Evolutionary conservation across 2,113 vertebrate species (phyloP), one percentile per base, ranked within the genome.

Genomic region (Orcinus orca): DNA sequence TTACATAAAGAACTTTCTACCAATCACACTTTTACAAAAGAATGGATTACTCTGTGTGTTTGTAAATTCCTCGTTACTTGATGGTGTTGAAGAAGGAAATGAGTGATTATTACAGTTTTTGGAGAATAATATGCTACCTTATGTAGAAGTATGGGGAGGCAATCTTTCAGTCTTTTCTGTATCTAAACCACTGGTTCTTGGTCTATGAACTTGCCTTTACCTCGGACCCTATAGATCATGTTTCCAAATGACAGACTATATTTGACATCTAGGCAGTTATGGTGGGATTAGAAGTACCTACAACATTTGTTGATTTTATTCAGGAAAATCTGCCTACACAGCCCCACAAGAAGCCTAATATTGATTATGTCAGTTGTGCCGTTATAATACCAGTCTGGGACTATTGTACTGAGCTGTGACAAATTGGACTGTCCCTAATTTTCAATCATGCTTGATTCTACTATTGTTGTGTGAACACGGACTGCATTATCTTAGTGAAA

Each of bases 361-460:
- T 79, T 97, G 77, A 93, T 96, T 97, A 73, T 82, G 41, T 93
- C 81, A 90, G 31, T 74, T 29, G 7, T 60, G 71, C 55, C 83
- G 50, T 89, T 86, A 91, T 41, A 96, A 68, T 76, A 62, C 41
- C 36, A 79, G 77, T 33, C 44, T 82, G 90, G 20, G 65, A 91
- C n/a, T 60, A 91, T 81, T 65, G 63, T 83, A 65, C 60, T 85
- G 77, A 93, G 31, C 62, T 36, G 47, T 58, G 62, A 87, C 85
- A 94, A 97, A 95, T 83, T 86, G 91, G 20, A 92, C 55, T 74
- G 77, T 82, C 85, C 77, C 0, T 93, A 85, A 93, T 97, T 97
- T 94, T 84, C 95, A 89, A 18, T 94, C 89, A 94, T 17, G 36
- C 33, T 73, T 93, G 85, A 96, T 89, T 90, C 85, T 44, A 6